Evolutionary conservation across 2,797 vertebrate species (phyloP).

Genomic region (Peromyscus nudipes): DNA sequence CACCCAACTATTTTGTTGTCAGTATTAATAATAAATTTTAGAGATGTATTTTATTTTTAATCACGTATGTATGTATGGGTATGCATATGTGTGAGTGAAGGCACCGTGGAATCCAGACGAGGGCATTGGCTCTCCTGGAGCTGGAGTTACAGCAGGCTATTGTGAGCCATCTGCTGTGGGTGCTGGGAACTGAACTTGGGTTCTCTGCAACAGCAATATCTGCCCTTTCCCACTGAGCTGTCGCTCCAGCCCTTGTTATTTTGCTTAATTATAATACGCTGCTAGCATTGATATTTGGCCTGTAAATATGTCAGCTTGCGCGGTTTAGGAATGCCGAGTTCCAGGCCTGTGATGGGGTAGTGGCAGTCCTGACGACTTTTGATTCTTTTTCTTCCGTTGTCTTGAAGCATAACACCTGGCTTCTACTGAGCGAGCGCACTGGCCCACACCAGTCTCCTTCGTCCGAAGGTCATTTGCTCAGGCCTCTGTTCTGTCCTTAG

Average conservation of each 20-base stretch:
- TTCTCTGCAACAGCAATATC: background rate
- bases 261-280: background rate
- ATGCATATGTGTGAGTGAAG: background rate
- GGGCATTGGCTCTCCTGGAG: background rate
- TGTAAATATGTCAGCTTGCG: background rate
- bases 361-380: background rate
- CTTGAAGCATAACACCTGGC: background rate
- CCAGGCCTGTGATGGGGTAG: background rate
- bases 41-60: background rate
- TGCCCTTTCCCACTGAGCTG: background rate
- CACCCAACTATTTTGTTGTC: background rate
- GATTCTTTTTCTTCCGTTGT: background rate
- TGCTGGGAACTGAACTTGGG: background rate
- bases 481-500: background rate
- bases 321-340: background rate
- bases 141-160: background rate
- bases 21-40: background rate
- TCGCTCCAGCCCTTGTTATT: background rate
- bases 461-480: no score
- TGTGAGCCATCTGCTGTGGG: background rate
- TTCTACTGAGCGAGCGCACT: background rate
- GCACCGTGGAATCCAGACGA: background rate
- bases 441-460: background rate
- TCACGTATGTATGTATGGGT: background rate
- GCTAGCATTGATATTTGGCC: background rate